phyloP scores from a whole-genome alignment of 2,888 invertebrate species.

The Philereme transversata region DNA sequence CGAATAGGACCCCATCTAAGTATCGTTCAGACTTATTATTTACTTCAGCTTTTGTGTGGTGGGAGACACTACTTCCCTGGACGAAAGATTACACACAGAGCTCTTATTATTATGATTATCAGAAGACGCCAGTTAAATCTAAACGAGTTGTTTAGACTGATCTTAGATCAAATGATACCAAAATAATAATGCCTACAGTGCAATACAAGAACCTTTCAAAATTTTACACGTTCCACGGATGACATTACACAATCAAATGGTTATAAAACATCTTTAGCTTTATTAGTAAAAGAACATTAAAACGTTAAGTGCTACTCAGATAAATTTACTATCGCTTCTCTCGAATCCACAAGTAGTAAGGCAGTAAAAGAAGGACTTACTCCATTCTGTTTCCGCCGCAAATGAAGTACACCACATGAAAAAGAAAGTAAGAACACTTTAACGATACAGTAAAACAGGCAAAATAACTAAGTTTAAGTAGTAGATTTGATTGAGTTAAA shows the following conservation, averaged over 20 bases:
- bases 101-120: no score
- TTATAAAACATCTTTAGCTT: conserved; percentile 50
- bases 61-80: no score
- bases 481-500: conserved; percentile 71
- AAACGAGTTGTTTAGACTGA: no score
- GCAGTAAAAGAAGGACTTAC: conserved; percentile 77
- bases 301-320: conserved; percentile 48
- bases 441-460: conserved; percentile 71
- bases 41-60: no score
- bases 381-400: conserved; percentile 80
- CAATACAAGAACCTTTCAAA: conserved; percentile 20
- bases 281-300: conserved; percentile 52
- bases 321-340: conserved; percentile 51
- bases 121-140: no score
- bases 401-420: conserved; percentile 75
- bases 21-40: no score
- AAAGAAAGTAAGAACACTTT: conserved; percentile 75
- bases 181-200: not conserved
- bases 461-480: conserved; percentile 54
- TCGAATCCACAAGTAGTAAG: conserved; percentile 70
- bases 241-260: conserved; percentile 38
- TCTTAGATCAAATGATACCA: no score
- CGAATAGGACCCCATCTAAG: no score
- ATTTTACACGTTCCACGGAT: conserved; percentile 25
- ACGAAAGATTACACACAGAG: no score